Evolutionary conservation across 1,140 invertebrate species (phyloP), one percentile per base, ranked within the genome.

Genomic region (Glomeris maerens): DNA sequence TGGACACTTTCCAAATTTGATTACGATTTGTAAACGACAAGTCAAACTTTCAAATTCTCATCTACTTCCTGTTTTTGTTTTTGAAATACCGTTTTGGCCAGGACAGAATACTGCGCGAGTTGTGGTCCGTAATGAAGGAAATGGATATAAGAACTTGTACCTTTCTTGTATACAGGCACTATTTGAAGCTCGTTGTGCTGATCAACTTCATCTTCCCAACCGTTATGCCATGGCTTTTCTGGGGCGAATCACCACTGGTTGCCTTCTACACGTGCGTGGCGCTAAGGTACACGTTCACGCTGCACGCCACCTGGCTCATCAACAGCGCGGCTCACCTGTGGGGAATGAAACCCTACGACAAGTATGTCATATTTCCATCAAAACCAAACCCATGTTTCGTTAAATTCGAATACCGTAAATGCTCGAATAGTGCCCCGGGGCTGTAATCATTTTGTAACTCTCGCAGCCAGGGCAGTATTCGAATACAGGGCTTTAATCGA

Each of bases 291-390:
- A 74, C 78, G 10, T 78, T 85, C 58, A 84, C 81, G 10, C 71
- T 98, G 17, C 89, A 98, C 63, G 78, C 81, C 54, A 97, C 93
- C 2, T 98, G 93, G 92, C 70, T 91, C 31, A 92, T 97, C 0
- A 98, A 98, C 66, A 91, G 86, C 51, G 84, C 85, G 17, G 92
- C 92, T 1, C 93, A 97, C 68, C 75, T 91, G 59, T 92, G 83
- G 71, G 94, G 94, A 42, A 75, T 78, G 51, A 81, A 79, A 60
- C 92, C 93, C 0, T 98, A 96, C 63, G 92, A 97, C 66, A 78
- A 77, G 81, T 78, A 67, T 27, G 45, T 46, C 10, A 13, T 13
- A 13, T 13, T n/a, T 13, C 20, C 10, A 20, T 36, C 10, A 36
- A 36, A 36, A 36, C 31, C 10, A 10, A 36, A 36, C 10, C 31